Evolutionary conservation across 64 coral and sea anemone species (phyloP), one percentile per base, ranked within the genome.

Genomic region (Stichodactyla helianthus): DNA sequence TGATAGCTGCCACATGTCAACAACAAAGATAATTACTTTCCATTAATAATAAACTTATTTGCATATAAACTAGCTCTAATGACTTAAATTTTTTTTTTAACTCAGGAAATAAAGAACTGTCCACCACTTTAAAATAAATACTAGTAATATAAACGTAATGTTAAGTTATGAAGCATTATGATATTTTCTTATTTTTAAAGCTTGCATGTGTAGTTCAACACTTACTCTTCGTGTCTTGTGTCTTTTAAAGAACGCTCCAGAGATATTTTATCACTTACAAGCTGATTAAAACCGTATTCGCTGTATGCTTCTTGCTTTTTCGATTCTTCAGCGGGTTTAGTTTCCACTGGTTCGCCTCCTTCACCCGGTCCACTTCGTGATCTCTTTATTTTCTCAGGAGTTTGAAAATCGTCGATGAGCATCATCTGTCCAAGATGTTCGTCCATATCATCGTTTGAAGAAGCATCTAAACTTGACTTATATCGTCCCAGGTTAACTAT

Each of bases 221-320:
- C 97, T 99, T 79, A 99, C 97, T 60, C 88, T 15, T 71, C 51
- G 85, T 94, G 93, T 84, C 97, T 92, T 60, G 97, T 99, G 50
- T 99, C 97, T 35, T 85, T 88, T 55, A 99, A 59, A n/a, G 90
- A 82, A 27, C 97, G 88, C 77, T 93, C 85, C 54, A 95, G 77
- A 22, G 97, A 95, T 59, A 99, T 95, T 80, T 93, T 88, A 85
- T 99, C 97, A 79, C 97, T 99, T 22, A 99, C 83, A 80, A 82
- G 88, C 58, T 99, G 97, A 88, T 99, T 99, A 58, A 99, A 99
- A 44, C 97, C 97, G 83, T 91, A 99, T 17, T 95, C 88, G 13
- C 87, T 71, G 60, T 99, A 99, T 25, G 97, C 88, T 71, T 60
- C 84, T 6, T 88, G 70, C 82, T 94, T 99, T 63, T 95, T 84